phyloP scores from a whole-genome alignment of 1,140 invertebrate genomes.

The Drosophila busckii region DNA sequence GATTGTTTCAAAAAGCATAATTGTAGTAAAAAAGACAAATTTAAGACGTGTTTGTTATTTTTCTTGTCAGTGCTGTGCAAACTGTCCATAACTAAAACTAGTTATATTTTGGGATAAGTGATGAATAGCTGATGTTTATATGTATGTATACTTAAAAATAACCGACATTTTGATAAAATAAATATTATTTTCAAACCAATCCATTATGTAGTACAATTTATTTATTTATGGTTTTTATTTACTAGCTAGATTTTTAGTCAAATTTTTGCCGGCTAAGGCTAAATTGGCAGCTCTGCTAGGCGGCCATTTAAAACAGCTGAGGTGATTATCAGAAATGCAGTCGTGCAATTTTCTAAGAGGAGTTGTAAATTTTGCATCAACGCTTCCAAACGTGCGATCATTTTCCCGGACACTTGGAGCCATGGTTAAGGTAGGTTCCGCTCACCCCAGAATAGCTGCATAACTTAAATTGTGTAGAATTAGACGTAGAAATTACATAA shows the following conservation, averaged over 20 bases:
- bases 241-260: too few relatives aligned
- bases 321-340: constrained; percentile 51
- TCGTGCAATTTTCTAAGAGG: constrained; percentile 60
- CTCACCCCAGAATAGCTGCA: neutral
- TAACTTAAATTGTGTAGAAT: neutral
- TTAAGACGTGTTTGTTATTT: constrained; percentile 1
- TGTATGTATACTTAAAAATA: too few relatives aligned
- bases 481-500: constrained; percentile 40
- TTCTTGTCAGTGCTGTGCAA: too few relatives aligned
- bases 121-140: too few relatives aligned
- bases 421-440: constrained; percentile 67
- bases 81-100: too few relatives aligned
- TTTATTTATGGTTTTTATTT: neutral
- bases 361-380: constrained; percentile 61
- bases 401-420: constrained; percentile 50
- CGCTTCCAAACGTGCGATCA: constrained; percentile 41
- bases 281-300: too few relatives aligned
- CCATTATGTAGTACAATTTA: too few relatives aligned
- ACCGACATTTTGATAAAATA: too few relatives aligned
- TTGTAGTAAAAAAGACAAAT: constrained; percentile 21
- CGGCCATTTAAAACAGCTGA: constrained; percentile 15
- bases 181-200: too few relatives aligned
- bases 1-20: constrained; percentile 28
- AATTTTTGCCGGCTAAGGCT: too few relatives aligned
- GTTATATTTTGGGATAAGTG: too few relatives aligned